Conservation (phyloP, 2,797 vertebrate genomes). For the Sebastes diploproa region DNA sequence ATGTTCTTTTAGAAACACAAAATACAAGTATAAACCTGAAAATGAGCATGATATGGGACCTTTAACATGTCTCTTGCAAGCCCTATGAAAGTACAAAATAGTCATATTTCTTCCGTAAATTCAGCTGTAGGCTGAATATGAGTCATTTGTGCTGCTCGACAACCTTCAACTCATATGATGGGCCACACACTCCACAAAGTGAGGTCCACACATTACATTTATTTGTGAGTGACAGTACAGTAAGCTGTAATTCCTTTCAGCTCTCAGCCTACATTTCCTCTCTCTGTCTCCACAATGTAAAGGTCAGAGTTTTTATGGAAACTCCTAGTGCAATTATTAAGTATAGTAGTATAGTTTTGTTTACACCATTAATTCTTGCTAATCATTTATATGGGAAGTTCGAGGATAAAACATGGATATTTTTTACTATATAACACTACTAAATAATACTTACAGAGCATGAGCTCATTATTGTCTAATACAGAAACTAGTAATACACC, state of each 20-base stretch:
- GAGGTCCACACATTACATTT: no score
- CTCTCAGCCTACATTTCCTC: not conserved
- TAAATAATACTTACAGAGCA: not conserved
- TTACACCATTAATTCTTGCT: not conserved
- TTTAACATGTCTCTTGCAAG: not conserved
- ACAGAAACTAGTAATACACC: not conserved
- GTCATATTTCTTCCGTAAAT: no score
- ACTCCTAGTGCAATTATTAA: not conserved
- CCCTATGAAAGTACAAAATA: not conserved
- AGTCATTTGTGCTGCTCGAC: no score
- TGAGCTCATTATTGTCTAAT: not conserved
- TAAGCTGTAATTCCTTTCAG: not conserved
- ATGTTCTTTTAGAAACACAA: no score
- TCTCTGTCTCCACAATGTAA: not conserved
- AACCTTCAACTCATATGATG: no score
- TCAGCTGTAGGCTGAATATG: no score
- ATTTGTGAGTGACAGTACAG: not conserved
- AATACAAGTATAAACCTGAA: no score
- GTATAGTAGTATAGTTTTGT: not conserved
- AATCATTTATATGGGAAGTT: not conserved
- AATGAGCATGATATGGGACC: no score
- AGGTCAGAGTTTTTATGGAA: not conserved
- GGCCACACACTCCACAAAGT: no score
- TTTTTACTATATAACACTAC: fast-evolving
- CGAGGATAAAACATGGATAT: not conserved